Conservation (phyloP, 2,797 vertebrate genomes). For the Hypotaenidia philippensis region DNA sequence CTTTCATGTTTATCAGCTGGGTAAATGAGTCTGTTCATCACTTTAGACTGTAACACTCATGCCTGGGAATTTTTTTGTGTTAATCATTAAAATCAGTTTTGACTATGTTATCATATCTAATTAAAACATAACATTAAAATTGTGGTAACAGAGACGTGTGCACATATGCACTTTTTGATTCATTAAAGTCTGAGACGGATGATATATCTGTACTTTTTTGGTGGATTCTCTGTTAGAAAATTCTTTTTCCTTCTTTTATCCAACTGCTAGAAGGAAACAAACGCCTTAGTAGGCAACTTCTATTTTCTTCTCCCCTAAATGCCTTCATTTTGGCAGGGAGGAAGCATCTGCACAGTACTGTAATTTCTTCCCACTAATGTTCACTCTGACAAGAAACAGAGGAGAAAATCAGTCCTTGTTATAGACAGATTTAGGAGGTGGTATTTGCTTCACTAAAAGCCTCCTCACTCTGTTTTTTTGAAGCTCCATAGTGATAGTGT, state of each 20-base stretch:
- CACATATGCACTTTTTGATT: not conserved
- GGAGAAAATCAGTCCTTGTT: constrained; percentile 21
- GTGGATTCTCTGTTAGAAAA: not conserved
- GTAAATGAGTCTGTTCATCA: not conserved
- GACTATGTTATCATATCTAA: not conserved
- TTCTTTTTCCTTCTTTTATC: not conserved
- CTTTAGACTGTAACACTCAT: not conserved
- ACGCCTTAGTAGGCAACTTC: constrained; percentile 45
- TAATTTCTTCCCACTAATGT: constrained; percentile 61
- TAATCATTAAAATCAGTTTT: not conserved
- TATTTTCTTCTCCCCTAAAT: constrained; percentile 36
- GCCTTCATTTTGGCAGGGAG: constrained; percentile 46
- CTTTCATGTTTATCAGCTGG: not conserved
- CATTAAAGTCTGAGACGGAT: not conserved
- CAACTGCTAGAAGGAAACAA: constrained; percentile 36
- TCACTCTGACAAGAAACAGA: not conserved
- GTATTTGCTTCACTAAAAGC: constrained; percentile 18
- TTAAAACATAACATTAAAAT: not conserved
- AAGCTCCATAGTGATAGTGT: not conserved
- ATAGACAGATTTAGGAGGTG: constrained; percentile 4
- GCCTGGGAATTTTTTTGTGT: not conserved
- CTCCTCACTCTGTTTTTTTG: not conserved
- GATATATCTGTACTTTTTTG: not conserved
- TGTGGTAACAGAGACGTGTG: not conserved
- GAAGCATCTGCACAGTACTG: constrained; percentile 50